Base-by-base conservation (phyloP, 2,888 invertebrate species). In the Agrotis clavis region DNA sequence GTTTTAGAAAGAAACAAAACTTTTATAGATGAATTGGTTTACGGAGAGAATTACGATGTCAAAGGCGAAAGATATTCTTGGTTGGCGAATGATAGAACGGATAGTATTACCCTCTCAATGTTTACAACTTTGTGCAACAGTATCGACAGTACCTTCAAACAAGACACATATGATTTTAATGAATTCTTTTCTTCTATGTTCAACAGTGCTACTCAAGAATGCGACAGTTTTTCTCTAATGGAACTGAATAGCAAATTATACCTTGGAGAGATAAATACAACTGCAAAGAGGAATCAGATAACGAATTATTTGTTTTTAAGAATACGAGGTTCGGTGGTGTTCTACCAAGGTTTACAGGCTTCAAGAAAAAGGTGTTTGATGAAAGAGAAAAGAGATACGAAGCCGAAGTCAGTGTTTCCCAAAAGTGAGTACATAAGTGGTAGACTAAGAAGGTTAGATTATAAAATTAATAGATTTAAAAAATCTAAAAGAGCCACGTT, bases 71-170 rank as follows among this genome's bases (percentile, higher is more conserved):
- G 13, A 13, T 35, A 13, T n/a, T 35, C 6, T 7, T 57, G 57
- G 57, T n/a, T n/a, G n/a, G n/a, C 30, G 0, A 9, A 5, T n/a
- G n/a, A 57, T 6, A n/a, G 57, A n/a, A 35, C 35, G n/a, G 57
- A 57, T 57, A 18, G 57, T 57, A n/a, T 57, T 35, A 57, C 57
- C 13, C 11, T 35, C n/a, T n/a, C 57, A 13, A 57, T 35, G 57
- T 57, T n/a, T n/a, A 30, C 57, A 35, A 9, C 1, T 18, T 25
- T 54, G 25, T 25, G 54, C 18, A 19, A 25, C 18, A 54, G 16
- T 16, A 25, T 54, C 3, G 21, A 54, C 13, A n/a, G 30, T 57
- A 35, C 13, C 13, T n/a, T 13, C 35, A 13, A 9, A 41, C 11
- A 35, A n/a, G 35, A n/a, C n/a, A 57, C 7, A 16, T 16, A 25